Evolutionary conservation across 2,888 invertebrate species (phyloP).

Genomic region (Diadromus collaris): DNA sequence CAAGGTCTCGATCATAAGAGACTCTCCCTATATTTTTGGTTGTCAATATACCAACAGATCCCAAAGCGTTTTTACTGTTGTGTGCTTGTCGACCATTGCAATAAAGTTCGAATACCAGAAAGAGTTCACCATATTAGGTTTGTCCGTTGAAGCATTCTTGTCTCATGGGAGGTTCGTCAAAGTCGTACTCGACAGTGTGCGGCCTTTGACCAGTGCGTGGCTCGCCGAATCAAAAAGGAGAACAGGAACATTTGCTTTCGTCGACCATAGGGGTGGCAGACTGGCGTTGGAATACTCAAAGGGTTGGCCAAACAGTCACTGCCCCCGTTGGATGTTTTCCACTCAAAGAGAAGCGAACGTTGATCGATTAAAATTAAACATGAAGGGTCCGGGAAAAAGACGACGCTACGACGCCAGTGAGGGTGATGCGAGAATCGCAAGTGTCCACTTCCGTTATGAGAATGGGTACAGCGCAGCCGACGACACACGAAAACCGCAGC

Average conservation of each 20-base stretch:
- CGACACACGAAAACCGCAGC: slow-evolving; percentile 7
- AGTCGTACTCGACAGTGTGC: slow-evolving; percentile 36
- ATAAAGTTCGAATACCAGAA: slow-evolving; percentile 10
- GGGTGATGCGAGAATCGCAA: neutral
- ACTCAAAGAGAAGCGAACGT: slow-evolving; percentile 12
- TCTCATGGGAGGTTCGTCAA: slow-evolving; percentile 32
- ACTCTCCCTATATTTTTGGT: neutral
- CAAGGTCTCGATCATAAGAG: neutral
- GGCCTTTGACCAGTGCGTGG: slow-evolving; percentile 40
- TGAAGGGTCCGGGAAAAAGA: slow-evolving; percentile 8
- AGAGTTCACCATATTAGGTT: slow-evolving; percentile 46
- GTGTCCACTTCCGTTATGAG: neutral
- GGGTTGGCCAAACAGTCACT: neutral
- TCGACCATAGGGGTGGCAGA: neutral
- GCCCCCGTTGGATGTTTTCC: neutral
- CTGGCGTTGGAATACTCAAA: slow-evolving; percentile 7
- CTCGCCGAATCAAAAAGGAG: slow-evolving; percentile 35
- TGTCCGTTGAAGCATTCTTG: slow-evolving; percentile 16
- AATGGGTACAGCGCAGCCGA: neutral
- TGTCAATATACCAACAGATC: neutral
- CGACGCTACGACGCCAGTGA: neutral
- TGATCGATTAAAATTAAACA: neutral
- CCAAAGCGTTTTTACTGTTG: neutral
- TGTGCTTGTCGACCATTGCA: slow-evolving; percentile 25
- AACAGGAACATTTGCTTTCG: neutral